These are phyloP conservation scores for Pangasius larnaudii DNA, from an alignment of 2,797 vertebrate genomes.

Conservation along the genomic window DNA sequence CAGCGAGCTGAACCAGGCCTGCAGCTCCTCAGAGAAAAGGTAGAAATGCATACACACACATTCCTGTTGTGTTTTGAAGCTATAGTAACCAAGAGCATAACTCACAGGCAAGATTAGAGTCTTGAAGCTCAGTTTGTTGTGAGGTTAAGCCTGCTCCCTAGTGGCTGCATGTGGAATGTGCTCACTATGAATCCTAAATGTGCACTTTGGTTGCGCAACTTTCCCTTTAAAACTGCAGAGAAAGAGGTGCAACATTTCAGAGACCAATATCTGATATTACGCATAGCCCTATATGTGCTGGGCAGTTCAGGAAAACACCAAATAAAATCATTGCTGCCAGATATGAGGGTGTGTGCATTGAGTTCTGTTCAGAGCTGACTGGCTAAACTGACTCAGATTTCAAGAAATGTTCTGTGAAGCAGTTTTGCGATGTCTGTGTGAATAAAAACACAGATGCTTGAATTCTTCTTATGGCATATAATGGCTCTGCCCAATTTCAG, in stretches of 20 bases:
- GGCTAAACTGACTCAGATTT: slow-evolving; percentile 15
- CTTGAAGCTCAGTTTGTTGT: neutral
- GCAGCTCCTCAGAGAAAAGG: slow-evolving; percentile 91
- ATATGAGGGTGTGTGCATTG: neutral
- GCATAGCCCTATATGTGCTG: slow-evolving; percentile 38
- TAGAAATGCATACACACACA: slow-evolving; percentile 58
- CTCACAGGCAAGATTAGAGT: neutral
- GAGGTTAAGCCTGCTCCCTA: slow-evolving; percentile 43
- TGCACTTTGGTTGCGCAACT: neutral
- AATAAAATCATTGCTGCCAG: slow-evolving; percentile 44
- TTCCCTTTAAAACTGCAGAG: neutral
- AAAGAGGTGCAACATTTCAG: slow-evolving; percentile 18
- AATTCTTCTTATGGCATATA: slow-evolving; percentile 44
- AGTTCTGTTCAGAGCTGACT: slow-evolving; percentile 19
- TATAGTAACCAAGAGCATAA: slow-evolving; percentile 41
- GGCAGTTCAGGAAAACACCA: slow-evolving; percentile 35
- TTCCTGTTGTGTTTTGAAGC: slow-evolving; percentile 43
- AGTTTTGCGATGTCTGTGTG: slow-evolving; percentile 20
- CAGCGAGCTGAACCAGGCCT: slow-evolving; percentile 91
- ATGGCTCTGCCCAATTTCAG: slow-evolving; percentile 45
- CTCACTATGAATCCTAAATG: neutral
- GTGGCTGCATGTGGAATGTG: slow-evolving; percentile 31
- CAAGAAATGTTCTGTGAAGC: neutral
- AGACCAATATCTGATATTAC: slow-evolving; percentile 44
- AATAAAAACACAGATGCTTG: slow-evolving; percentile 40